Evolutionary conservation across 2,113 vertebrate genomes (phyloP).

Genomic region (Chloropsis hardwickii): DNA sequence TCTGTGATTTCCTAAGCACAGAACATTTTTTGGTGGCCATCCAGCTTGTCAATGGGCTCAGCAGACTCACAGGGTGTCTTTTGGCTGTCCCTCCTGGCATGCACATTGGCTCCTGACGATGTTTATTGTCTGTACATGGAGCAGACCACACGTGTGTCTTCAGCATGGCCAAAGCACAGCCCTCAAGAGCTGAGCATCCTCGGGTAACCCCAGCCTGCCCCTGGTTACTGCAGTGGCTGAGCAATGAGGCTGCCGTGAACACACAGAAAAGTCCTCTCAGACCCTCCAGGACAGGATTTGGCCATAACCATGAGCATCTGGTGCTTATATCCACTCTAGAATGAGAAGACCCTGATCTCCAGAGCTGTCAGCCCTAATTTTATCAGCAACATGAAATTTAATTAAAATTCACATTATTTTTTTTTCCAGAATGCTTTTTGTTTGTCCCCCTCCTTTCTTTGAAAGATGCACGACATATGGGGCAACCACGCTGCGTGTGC

Average conservation of each 20-base stretch:
- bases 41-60: not conserved
- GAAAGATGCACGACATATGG: constrained; percentile 35
- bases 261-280: not conserved
- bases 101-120: not conserved
- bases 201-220: not conserved
- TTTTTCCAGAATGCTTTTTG: not conserved
- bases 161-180: not conserved
- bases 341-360: not conserved
- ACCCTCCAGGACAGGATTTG: not conserved
- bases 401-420: not conserved
- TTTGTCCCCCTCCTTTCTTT: not conserved
- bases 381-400: not conserved
- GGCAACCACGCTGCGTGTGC: not conserved
- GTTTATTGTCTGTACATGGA: not conserved
- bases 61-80: not conserved
- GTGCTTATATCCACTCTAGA: not conserved
- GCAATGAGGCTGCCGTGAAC: not conserved
- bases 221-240: not conserved
- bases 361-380: not conserved
- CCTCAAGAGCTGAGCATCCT: not conserved
- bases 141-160: not conserved
- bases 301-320: not conserved
- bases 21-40: not conserved
- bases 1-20: not conserved
- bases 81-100: not conserved